Base-by-base conservation (phyloP, 2,888 invertebrate genomes). In the Campoplex nolae region DNA sequence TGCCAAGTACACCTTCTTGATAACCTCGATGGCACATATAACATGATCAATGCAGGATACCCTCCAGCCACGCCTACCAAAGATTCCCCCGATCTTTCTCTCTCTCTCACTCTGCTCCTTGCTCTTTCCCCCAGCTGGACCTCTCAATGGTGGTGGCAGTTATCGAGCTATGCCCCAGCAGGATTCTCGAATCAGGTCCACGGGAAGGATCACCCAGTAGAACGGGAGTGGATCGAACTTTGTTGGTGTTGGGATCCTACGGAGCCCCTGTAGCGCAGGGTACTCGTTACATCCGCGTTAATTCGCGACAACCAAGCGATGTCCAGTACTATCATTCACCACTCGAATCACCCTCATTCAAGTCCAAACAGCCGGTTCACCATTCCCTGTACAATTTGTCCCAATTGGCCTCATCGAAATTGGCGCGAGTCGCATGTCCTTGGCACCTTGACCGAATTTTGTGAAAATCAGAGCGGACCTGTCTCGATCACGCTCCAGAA, bases 201-300 rank as follows among this genome's bases (percentile, higher is more conserved):
- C 42, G 18, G 8, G 32, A 42, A 58, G 74, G 76, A 67, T 65
- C 67, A 54, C n/a, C 73, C 73, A 23, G 48, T 75, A 23, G 58
- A 75, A 42, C 23, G 62, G 45, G 58, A 76, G 35, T 54, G 77
- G 67, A 77, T 77, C 51, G 18, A 23, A 35, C 32, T 35, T 23
- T 77, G 65, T 32, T 65, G n/a, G 48, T 65, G 76, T 28, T 45
- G 11, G 58, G 18, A 48, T 62, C 28, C 71, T 51, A 11, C 23
- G 51, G 67, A 23, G 38, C 13, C 58, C 56, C 23, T 23, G 45
- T 28, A 62, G 23, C 45, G 11, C 51, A 71, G 65, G 86, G 74
- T 85, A 48, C 78, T 68, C 83, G 78, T 83, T 86, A 76, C 62
- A 76, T 79, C 71, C 65, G 85, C 84, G 80, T 77, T 86, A 77